Evolutionary conservation across 2,797 vertebrate genomes (phyloP).

Genomic region (Hyperoplus immaculatus): DNA sequence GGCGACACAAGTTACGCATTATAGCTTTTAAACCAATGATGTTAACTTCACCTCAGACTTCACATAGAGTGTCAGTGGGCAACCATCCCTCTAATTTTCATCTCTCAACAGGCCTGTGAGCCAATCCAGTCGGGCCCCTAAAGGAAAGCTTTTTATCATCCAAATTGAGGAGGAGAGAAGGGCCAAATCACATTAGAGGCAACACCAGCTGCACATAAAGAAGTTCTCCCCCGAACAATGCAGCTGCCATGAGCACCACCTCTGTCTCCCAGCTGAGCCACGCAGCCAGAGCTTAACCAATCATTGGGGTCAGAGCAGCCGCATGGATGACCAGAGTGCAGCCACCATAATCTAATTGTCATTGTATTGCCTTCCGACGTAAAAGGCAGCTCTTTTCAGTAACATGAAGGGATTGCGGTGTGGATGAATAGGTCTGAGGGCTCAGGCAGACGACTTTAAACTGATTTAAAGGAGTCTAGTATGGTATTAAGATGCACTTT

Average conservation of each 20-base stretch:
- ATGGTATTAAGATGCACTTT: slow-evolving; percentile 84
- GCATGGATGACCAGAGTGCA: slow-evolving; percentile 84
- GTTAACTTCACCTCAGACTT: slow-evolving; percentile 26
- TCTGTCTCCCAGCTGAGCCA: slow-evolving; percentile 82
- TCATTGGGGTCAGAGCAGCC: slow-evolving; percentile 81
- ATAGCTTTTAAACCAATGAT: background rate
- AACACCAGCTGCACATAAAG: slow-evolving; percentile 83
- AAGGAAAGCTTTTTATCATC: slow-evolving; percentile 78
- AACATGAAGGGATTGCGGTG: slow-evolving; percentile 76
- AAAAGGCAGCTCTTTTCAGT: slow-evolving; percentile 84
- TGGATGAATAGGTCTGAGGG: slow-evolving; percentile 80
- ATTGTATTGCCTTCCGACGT: slow-evolving; percentile 86
- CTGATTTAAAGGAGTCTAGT: slow-evolving; percentile 84
- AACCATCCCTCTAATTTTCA: slow-evolving; percentile 44
- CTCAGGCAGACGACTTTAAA: slow-evolving; percentile 80
- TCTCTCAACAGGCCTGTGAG: slow-evolving; percentile 58
- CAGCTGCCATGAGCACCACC: slow-evolving; percentile 76
- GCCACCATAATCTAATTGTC: slow-evolving; percentile 86
- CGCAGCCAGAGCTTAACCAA: slow-evolving; percentile 76
- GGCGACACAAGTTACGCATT: too few relatives aligned
- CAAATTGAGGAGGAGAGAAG: slow-evolving; percentile 76
- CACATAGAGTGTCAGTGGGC: slow-evolving; percentile 1
- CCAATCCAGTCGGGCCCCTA: slow-evolving; percentile 47
- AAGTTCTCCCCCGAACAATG: slow-evolving; percentile 81
- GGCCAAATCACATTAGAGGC: slow-evolving; percentile 83